Evolutionary conservation across 2,888 invertebrate species (phyloP), one percentile per base, ranked within the genome.

Genomic region (Ophion obscuratus): DNA sequence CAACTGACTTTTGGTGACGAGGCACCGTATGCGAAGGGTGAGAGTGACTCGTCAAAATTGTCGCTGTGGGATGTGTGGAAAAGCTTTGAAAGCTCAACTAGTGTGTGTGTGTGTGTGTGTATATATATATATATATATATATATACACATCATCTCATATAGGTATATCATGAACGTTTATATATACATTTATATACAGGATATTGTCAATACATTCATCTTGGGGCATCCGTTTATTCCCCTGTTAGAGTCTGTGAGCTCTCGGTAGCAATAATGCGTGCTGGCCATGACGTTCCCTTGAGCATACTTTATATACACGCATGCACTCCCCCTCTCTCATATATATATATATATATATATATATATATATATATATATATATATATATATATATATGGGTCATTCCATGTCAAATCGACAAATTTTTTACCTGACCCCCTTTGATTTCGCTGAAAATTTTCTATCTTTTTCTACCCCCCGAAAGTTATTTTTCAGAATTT

Each of bases 241-340:
- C 53, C 62, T 67, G 36, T 53, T 53, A 53, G 53, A 61, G 59
- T 67, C 61, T 59, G 59, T 70, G 20, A 62, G 53, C 68, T 70
- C 64, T 24, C n/a, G 79, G 24, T 68, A 80, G 70, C 76, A 59
- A 76, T 61, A 47, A 31, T 71, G 47, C 40, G 53, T 73, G 61
- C 74, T 61, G 77, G 73, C 67, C 83, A 73, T 74, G 68, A 74
- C 78, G 59, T 74, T 79, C 78, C 61, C 70, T 74, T 59, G 17
- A 59, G 53, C 53, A 53, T 53, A 53, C 53, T 53, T 53, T 14
- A 17, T 53, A 53, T 17, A 17, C 53, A 53, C 57, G 62, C 14
- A 53, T 17, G 53, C 53, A 53, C 17, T 53, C 53, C 53, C 53
- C 14, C 14, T 14, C 53, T 4, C 17, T 53, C 53, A 3, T 17